Conservation (phyloP, 64 coral and sea anemone species). For the Cladopsammia gracilis region DNA sequence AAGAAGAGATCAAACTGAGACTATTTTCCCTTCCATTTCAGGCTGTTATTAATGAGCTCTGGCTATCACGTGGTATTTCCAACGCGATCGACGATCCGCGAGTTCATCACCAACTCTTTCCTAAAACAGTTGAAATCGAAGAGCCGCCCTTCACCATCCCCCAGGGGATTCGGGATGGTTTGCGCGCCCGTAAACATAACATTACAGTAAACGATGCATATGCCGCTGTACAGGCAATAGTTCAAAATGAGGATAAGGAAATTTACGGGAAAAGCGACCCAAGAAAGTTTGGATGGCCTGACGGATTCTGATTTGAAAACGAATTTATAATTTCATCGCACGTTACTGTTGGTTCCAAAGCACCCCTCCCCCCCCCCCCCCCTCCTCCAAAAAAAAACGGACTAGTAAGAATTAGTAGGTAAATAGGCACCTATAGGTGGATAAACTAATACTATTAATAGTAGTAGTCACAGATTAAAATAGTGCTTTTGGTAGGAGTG, state of each 20-base stretch:
- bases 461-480: too few relatives aligned
- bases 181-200: conserved; percentile 60
- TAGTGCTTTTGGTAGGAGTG: too few relatives aligned
- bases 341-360: too few relatives aligned
- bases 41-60: conserved; percentile 57
- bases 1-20: too few relatives aligned
- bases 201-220: not conserved
- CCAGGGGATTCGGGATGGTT: conserved; percentile 62
- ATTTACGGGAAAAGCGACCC: conserved; percentile 83
- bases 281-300: conserved; percentile 71
- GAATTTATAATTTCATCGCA: not conserved
- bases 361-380: too few relatives aligned
- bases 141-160: conserved; percentile 57
- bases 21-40: not conserved
- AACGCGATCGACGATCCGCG: conserved; percentile 57
- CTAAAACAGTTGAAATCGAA: conserved; percentile 42
- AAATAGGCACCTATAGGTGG: too few relatives aligned
- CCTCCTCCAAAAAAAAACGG: too few relatives aligned
- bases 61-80: conserved; percentile 60
- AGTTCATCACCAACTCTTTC: conserved; percentile 74
- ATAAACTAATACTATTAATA: too few relatives aligned
- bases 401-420: too few relatives aligned
- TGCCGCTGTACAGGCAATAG: conserved; percentile 68
- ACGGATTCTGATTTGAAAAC: conserved; percentile 49
- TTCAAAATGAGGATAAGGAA: conserved; percentile 25